Evolutionary conservation across 2,113 vertebrate species (phyloP).

Genomic region (Sminthopsis crassicaudata): DNA sequence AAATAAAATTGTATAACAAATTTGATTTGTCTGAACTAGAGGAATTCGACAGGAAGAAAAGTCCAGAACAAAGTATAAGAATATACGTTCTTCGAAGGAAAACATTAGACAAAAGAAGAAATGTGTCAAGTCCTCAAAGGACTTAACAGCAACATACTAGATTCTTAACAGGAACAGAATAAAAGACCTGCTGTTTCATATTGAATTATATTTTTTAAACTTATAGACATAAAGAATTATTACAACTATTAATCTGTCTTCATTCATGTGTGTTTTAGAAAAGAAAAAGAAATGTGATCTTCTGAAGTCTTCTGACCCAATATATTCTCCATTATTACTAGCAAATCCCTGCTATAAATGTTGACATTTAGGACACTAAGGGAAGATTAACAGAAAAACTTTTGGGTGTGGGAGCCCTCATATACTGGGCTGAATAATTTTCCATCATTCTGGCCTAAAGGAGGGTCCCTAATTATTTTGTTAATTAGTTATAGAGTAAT

Average conservation of each 20-base stretch:
- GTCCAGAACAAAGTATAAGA: background rate
- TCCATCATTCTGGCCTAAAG: background rate
- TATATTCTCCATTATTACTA: background rate
- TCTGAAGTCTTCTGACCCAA: background rate
- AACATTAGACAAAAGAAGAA: background rate
- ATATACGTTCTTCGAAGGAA: background rate
- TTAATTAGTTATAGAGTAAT: background rate
- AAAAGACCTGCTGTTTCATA: background rate
- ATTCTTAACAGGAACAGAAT: background rate
- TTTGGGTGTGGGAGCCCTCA: background rate
- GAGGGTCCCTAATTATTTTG: background rate
- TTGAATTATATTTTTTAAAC: background rate
- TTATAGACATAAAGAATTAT: background rate
- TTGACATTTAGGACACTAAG: background rate
- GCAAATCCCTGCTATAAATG: background rate
- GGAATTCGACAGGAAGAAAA: background rate
- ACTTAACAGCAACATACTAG: background rate
- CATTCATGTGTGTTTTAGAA: background rate
- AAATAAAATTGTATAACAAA: background rate
- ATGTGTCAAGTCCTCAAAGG: background rate
- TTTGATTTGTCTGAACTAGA: background rate
- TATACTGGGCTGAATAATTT: background rate
- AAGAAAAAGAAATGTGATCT: background rate
- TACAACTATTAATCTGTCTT: background rate
- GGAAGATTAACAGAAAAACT: background rate